A percentile compares a stretch with the other conserved stretches of the same genome.
phyloP scores from a whole-genome alignment of 2,113 vertebrate species.

The Sinocyclocheilus grahami region DNA sequence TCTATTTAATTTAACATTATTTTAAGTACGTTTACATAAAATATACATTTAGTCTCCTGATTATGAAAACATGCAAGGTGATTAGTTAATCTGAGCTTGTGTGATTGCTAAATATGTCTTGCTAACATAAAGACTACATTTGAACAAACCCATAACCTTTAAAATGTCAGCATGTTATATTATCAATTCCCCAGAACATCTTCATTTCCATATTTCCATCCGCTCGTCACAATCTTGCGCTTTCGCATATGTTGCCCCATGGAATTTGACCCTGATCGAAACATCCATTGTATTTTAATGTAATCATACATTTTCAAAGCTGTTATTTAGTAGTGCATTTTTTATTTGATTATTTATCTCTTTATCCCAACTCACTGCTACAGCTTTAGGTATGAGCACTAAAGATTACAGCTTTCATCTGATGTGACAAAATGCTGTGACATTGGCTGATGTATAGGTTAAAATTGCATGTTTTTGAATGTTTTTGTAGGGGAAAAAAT shows the following conservation, averaged over 20 bases:
- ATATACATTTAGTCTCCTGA: too few relatives aligned
- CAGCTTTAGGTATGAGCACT: neutral
- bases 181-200: neutral
- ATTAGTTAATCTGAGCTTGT: too few relatives aligned
- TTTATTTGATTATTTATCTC: neutral
- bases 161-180: neutral
- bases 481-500: neutral
- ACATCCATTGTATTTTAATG: neutral
- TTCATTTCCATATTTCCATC: neutral
- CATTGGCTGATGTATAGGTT: neutral
- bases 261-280: conserved; percentile 12
- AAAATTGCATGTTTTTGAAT: neutral
- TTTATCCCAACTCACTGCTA: neutral
- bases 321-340: neutral
- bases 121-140: neutral
- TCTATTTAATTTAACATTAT: too few relatives aligned
- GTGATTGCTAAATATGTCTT: too few relatives aligned
- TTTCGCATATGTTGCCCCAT: neutral
- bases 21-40: too few relatives aligned
- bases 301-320: neutral
- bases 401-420: neutral
- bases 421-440: neutral
- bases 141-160: neutral
- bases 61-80: too few relatives aligned
- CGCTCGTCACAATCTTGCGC: neutral